These are phyloP conservation scores for Lasiommata megera DNA, from an alignment of 2,888 invertebrate genomes.

Conservation along the genomic window DNA sequence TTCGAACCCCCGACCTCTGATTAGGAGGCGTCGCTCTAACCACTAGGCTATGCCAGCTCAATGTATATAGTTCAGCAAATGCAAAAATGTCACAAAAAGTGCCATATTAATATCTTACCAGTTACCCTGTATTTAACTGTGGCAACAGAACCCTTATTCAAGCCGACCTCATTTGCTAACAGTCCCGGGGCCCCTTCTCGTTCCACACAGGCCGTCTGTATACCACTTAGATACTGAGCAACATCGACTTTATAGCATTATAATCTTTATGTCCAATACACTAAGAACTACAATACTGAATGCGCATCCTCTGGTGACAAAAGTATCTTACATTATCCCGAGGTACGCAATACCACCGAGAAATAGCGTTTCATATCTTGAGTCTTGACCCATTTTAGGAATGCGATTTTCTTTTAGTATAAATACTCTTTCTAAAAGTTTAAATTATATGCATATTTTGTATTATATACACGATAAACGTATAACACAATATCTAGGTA, in stretches of 20 bases:
- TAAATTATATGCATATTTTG: too few species aligned
- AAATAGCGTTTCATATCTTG: conserved; percentile 21
- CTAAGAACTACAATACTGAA: conserved; percentile 20
- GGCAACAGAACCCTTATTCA: conserved; percentile 24
- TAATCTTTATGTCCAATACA: conserved; percentile 17
- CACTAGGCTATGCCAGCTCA: too few species aligned
- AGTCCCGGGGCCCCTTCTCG: conserved; percentile 26
- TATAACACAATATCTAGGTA: too few species aligned
- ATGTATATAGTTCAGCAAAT: background rate
- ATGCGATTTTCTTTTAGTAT: conserved; percentile 13
- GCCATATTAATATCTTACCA: conserved; percentile 20
- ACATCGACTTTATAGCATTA: conserved; percentile 17
- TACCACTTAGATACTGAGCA: conserved; percentile 11
- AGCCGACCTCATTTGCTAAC: conserved; percentile 30
- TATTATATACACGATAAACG: too few species aligned
- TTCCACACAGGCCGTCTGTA: conserved; percentile 17
- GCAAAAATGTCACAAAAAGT: conserved; percentile 6
- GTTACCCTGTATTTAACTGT: conserved; percentile 22
- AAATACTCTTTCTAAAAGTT: conserved; percentile 5
- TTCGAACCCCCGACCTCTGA: too few species aligned
- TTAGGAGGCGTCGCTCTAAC: too few species aligned
- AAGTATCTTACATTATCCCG: conserved; percentile 18
- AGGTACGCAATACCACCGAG: conserved; percentile 16
- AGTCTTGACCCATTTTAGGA: conserved; percentile 27
- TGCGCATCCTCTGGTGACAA: conserved; percentile 6